These are phyloP conservation scores for Falco berigora DNA, from an alignment of 2,797 vertebrate species.

Conservation along the genomic window DNA sequence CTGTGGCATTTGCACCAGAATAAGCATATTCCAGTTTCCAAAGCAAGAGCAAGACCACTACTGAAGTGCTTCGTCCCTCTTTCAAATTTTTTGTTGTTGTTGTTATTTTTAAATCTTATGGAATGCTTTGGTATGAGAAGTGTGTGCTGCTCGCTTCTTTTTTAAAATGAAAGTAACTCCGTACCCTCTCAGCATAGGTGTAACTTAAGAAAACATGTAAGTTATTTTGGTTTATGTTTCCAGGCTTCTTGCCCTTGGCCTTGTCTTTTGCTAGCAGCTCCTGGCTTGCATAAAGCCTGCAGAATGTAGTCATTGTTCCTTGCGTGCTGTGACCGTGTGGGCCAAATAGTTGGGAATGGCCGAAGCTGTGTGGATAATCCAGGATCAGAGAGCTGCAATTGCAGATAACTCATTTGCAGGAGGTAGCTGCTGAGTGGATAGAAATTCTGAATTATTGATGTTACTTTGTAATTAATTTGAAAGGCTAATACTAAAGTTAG, in stretches of 20 bases:
- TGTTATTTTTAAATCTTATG: not conserved
- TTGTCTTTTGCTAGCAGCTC: not conserved
- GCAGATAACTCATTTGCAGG: not conserved
- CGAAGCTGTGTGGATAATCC: not conserved
- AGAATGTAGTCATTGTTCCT: not conserved
- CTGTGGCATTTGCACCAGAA: not conserved
- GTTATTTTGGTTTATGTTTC: not conserved
- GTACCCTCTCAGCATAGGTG: not conserved
- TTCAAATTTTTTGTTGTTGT: not conserved
- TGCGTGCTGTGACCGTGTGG: not conserved
- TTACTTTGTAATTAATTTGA: not conserved
- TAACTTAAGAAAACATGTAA: not conserved
- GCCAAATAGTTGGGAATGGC: not conserved
- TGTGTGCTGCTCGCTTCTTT: not conserved
- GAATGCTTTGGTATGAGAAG: not conserved
- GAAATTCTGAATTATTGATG: not conserved
- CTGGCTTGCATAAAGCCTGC: not conserved
- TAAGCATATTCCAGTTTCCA: not conserved
- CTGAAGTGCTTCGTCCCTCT: not conserved
- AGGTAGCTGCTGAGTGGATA: not conserved
- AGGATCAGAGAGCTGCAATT: not conserved
- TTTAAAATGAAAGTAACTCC: not conserved
- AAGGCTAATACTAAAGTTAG: conserved; percentile 1
- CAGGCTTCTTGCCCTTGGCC: not conserved
- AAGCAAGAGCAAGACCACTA: not conserved